These are phyloP conservation scores for Meiosimyza platycephala DNA, from an alignment of 2,888 invertebrate species.

Conservation along the genomic window DNA sequence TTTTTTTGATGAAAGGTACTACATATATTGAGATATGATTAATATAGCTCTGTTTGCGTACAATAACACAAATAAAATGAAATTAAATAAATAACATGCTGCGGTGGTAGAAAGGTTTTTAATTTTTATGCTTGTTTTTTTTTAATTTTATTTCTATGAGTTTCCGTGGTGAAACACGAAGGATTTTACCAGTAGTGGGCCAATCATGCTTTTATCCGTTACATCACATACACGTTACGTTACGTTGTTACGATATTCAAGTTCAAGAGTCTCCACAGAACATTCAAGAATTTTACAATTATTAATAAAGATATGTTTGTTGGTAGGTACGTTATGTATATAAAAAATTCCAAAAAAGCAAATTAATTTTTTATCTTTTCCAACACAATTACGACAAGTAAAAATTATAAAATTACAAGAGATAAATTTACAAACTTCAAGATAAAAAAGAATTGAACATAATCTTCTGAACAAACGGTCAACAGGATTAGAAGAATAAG, in stretches of 20 bases:
- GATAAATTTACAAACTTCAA: background rate
- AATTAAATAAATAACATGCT: slow-evolving; percentile 18
- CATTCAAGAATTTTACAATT: slow-evolving; percentile 39
- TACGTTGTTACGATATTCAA: slow-evolving; percentile 19
- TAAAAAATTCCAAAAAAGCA: slow-evolving; percentile 19
- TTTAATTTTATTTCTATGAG: slow-evolving; percentile 19
- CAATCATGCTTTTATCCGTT: slow-evolving; percentile 66
- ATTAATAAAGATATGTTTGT: background rate
- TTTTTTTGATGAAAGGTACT: background rate
- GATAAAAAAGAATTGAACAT: slow-evolving; percentile 1
- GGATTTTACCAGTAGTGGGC: slow-evolving; percentile 66
- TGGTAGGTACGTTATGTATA: background rate
- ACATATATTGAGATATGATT: background rate
- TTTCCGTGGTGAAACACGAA: slow-evolving; percentile 26
- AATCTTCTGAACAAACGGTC: slow-evolving; percentile 57
- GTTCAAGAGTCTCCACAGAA: slow-evolving; percentile 39
- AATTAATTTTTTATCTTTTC: slow-evolving; percentile 11
- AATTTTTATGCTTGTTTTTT: slow-evolving; percentile 2
- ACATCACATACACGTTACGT: slow-evolving; percentile 52
- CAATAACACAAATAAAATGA: background rate
- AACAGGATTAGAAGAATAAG: slow-evolving; percentile 58
- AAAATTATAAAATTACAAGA: slow-evolving; percentile 16
- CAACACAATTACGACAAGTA: slow-evolving; percentile 20
- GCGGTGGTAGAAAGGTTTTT: slow-evolving; percentile 1
- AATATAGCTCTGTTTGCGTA: no score